Percentiles rank a stretch among this genome's conserved stretches.
phyloP scores from a whole-genome alignment of 1,140 invertebrate species.

The Scaptomyza pallida region DNA sequence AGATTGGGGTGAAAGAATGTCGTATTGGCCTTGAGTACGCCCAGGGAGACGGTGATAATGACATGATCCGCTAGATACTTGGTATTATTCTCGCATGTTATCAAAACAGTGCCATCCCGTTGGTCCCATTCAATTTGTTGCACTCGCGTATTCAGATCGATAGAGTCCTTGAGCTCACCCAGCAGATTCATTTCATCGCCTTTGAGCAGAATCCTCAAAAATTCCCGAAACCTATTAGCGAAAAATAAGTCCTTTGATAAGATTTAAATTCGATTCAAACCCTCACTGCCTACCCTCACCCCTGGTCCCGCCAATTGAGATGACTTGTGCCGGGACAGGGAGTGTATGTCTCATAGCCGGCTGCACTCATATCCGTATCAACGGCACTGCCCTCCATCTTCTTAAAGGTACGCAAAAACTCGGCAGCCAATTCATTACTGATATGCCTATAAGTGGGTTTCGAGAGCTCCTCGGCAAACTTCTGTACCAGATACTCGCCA shows the following conservation, averaged over 20 bases:
- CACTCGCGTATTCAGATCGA: slow-evolving; percentile 84
- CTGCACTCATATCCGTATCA: slow-evolving; percentile 85
- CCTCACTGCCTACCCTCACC: slow-evolving; percentile 83
- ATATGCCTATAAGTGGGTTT: slow-evolving; percentile 2
- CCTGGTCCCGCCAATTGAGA: slow-evolving; percentile 86
- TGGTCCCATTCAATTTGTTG: slow-evolving; percentile 82
- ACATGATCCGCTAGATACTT: slow-evolving; percentile 87
- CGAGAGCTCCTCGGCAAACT: slow-evolving; percentile 27
- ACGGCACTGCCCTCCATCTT: slow-evolving; percentile 85
- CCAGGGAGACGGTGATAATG: slow-evolving; percentile 88
- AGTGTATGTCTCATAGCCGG: slow-evolving; percentile 84
- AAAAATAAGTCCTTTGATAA: neutral
- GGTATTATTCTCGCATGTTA: slow-evolving; percentile 86
- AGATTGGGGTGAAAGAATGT: slow-evolving; percentile 86
- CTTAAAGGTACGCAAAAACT: slow-evolving; percentile 85
- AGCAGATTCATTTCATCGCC: slow-evolving; percentile 80
- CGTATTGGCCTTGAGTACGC: slow-evolving; percentile 87
- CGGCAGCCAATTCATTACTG: slow-evolving; percentile 57
- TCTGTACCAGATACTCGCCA: slow-evolving; percentile 77
- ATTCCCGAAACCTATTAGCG: slow-evolving; percentile 35
- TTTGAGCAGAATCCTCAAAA: slow-evolving; percentile 86
- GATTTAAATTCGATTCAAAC: neutral
- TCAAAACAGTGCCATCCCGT: slow-evolving; percentile 36
- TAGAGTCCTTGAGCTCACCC: slow-evolving; percentile 35
- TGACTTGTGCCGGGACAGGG: slow-evolving; percentile 85